Conservation (phyloP, 2,888 invertebrate species). For the Tetragonisca angustula region DNA sequence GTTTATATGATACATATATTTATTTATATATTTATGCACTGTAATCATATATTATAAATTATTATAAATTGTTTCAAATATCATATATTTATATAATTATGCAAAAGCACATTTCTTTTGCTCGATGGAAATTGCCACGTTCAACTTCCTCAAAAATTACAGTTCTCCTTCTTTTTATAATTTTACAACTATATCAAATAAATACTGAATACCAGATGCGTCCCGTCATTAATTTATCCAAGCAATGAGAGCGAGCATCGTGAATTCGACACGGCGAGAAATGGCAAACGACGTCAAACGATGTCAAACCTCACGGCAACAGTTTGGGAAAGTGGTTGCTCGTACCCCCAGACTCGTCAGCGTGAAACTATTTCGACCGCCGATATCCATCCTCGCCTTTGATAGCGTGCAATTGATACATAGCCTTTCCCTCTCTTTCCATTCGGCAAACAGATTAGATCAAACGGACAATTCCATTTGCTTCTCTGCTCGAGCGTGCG, state of each 20-base stretch:
- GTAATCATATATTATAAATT: too few relatives aligned
- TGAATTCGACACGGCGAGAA: conserved; percentile 12
- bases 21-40: too few relatives aligned
- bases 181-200: too few relatives aligned
- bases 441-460: background rate
- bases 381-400: conserved; percentile 33
- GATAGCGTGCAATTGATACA: conserved; percentile 25
- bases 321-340: conserved; percentile 40
- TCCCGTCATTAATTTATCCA: background rate
- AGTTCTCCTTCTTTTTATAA: too few relatives aligned
- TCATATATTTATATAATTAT: too few relatives aligned
- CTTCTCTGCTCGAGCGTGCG: background rate
- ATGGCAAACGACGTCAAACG: conserved; percentile 44
- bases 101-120: too few relatives aligned
- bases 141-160: too few relatives aligned
- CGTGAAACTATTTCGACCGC: conserved; percentile 35
- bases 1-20: too few relatives aligned
- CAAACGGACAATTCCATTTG: background rate
- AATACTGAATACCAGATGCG: background rate
- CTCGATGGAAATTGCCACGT: too few relatives aligned
- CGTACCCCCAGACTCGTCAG: conserved; percentile 21
- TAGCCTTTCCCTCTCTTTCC: conserved; percentile 2
- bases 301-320: conserved; percentile 9
- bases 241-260: background rate
- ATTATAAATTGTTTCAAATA: too few relatives aligned